Base-by-base conservation (phyloP, 1,140 invertebrate species). In the Antheraea pernyi region DNA sequence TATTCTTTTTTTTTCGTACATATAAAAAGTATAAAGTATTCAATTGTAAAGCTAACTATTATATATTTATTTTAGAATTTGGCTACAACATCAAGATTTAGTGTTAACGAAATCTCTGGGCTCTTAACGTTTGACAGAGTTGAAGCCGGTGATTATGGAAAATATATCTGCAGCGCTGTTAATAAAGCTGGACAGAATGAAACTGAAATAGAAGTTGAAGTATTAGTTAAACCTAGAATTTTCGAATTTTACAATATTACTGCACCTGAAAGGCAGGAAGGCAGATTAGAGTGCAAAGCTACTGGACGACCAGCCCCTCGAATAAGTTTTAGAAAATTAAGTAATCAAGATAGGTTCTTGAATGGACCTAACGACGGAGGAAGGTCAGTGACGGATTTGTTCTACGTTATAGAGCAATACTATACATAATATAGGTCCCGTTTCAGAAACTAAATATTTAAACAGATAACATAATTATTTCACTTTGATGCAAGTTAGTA, bases 131-230 rank as follows among this genome's bases (percentile, higher is more conserved):
- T 99, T 71, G 95, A 93, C 42, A 94, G 95, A 76, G 95, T 98
- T 0, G 95, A 95, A 69, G 95, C 95, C 67, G 95, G 95, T 0
- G 97, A 98, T 85, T 94, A 95, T 61, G 97, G 96, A 0, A 94
- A 94, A 39, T 98, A 98, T 81, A 95, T 95, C 59, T 99, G 98
- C 83, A 94, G 94, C 36, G 98, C 98, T 0, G 94, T 93, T 59
- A 99, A 98, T 84, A 92, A 93, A 16, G 98, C 97, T 10, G 98
- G 97, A 0, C 90, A 93, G 30, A 95, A 93, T 42, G 94, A 95
- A 74, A 94, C 93, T 5, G 93, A 92, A 39, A 94, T 95, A 60
- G 93, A 93, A 73, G 93, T 98, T 3, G 85, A 90, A 67, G 96
- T 97, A 0, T 89, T 97, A 39, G 95, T 97, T 0, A 96, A 96